Conservation (phyloP, 2,113 vertebrate species). For the Clarias magur region DNA sequence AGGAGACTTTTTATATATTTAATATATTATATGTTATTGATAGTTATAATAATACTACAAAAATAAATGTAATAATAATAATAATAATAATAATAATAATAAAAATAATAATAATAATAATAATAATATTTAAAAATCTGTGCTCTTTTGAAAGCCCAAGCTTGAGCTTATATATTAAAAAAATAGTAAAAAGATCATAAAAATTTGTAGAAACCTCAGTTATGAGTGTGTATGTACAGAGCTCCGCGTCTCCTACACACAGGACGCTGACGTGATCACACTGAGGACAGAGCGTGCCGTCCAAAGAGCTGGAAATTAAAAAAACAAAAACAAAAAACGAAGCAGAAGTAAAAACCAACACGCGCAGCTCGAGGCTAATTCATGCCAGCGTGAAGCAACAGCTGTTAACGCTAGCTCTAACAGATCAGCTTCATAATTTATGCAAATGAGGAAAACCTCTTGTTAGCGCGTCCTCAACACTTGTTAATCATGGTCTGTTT, state of each 20-base stretch:
- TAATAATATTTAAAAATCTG: not conserved
- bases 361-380: constrained; percentile 6
- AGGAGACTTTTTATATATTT: too few species aligned
- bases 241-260: not conserved
- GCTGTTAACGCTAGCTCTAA: not conserved
- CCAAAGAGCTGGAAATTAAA: not conserved
- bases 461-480: not conserved
- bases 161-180: too few species aligned
- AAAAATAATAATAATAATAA: too few species aligned
- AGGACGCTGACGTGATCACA: not conserved
- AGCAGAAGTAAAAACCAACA: not conserved
- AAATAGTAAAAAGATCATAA: not conserved
- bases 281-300: too few species aligned
- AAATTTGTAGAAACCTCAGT: not conserved
- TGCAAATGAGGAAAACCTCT: constrained; percentile 9
- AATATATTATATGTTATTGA: too few species aligned
- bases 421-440: constrained; percentile 12
- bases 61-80: too few species aligned
- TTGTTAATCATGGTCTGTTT: not conserved
- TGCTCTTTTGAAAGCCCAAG: too few species aligned
- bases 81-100: not conserved
- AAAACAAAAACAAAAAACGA: not conserved
- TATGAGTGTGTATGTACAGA: not conserved
- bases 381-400: constrained; percentile 7
- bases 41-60: too few species aligned